Conservation (phyloP, 2,797 vertebrate genomes). For the Phalanger gymnotis region DNA sequence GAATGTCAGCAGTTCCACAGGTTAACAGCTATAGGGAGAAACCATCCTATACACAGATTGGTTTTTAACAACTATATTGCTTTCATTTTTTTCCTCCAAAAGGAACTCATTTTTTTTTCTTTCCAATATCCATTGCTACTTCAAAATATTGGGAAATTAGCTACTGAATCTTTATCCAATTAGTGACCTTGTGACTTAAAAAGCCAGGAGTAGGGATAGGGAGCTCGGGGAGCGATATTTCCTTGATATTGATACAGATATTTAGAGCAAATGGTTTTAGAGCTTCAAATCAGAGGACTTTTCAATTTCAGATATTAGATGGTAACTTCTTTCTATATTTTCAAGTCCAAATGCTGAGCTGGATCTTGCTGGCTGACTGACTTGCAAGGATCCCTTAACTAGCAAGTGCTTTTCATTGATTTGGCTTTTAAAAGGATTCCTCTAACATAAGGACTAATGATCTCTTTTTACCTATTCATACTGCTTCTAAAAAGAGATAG, state of each 20-base stretch:
- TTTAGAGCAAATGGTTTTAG: background rate
- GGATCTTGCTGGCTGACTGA: background rate
- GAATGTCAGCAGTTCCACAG: background rate
- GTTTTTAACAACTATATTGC: background rate
- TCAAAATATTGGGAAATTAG: background rate
- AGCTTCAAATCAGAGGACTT: slow-evolving; percentile 20
- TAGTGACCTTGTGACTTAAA: slow-evolving; percentile 2
- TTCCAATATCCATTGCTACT: background rate
- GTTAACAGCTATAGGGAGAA: background rate
- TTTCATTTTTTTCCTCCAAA: background rate
- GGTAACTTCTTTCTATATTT: background rate
- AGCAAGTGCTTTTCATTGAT: background rate
- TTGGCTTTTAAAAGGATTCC: background rate
- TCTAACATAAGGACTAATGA: background rate
- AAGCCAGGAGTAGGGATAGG: background rate
- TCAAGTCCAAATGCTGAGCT: background rate
- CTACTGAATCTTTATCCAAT: background rate
- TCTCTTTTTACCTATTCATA: background rate
- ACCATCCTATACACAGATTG: background rate
- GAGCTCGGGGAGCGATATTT: background rate
- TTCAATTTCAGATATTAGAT: background rate
- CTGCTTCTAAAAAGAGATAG: background rate
- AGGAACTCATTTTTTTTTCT: background rate
- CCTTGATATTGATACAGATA: slow-evolving; percentile 5
- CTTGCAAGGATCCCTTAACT: background rate